phyloP scores from a whole-genome alignment of 2,888 invertebrate species.

The Alviniconcha strummeri region DNA sequence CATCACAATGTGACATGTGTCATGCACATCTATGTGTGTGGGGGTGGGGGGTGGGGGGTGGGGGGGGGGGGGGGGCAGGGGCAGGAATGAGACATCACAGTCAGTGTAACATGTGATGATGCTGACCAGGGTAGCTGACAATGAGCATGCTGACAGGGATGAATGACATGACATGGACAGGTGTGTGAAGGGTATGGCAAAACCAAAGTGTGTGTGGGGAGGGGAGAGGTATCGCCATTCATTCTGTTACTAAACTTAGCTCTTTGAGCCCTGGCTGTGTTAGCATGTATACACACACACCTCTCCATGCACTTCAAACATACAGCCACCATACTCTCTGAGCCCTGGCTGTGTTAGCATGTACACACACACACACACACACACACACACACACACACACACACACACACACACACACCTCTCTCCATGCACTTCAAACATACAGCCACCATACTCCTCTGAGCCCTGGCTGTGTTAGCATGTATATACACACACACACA shows the following conservation, averaged over 20 bases:
- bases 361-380: slow-evolving; percentile 1
- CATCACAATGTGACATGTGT: no score
- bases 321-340: no score
- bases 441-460: no score
- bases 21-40: no score
- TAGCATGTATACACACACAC: background rate
- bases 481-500: background rate
- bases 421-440: background rate
- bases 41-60: background rate
- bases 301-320: no score
- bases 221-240: background rate
- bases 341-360: background rate
- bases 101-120: no score
- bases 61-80: background rate
- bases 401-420: background rate
- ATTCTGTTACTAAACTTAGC: no score
- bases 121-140: no score
- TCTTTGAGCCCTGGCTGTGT: background rate
- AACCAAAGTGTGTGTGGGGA: background rate
- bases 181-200: no score
- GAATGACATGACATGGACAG: no score
- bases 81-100: no score
- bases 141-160: no score
- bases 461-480: background rate
- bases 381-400: slow-evolving; percentile 1